phyloP scores from a whole-genome alignment of 2,797 vertebrate species.

The Betta splendens region DNA sequence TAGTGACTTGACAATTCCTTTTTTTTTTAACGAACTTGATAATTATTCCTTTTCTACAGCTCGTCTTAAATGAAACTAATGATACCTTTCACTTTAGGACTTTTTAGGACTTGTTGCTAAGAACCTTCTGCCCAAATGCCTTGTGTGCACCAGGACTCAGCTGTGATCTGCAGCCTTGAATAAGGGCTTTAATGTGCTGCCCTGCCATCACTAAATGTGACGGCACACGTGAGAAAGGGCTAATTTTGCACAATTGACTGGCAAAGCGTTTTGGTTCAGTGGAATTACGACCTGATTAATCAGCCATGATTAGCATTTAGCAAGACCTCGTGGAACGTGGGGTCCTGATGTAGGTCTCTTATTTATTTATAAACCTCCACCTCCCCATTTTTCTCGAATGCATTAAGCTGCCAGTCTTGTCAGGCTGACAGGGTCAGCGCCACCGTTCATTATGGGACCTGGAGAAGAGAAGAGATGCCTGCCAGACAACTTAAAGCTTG shows the following conservation, averaged over 20 bases:
- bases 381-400: slow-evolving; percentile 73
- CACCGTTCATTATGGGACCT: slow-evolving; percentile 86
- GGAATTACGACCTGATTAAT: slow-evolving; percentile 89
- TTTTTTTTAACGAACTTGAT: too few species aligned
- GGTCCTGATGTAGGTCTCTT: slow-evolving; percentile 68
- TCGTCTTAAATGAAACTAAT: too few species aligned
- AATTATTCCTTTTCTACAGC: too few species aligned
- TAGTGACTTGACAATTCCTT: too few species aligned
- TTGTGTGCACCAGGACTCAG: slow-evolving; percentile 27
- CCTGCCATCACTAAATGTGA: slow-evolving; percentile 78
- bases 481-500: slow-evolving; percentile 77
- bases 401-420: slow-evolving; percentile 86
- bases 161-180: slow-evolving; percentile 48
- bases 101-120: background rate
- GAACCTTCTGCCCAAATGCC: slow-evolving; percentile 16
- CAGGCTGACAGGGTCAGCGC: slow-evolving; percentile 86
- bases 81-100: too few species aligned
- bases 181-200: slow-evolving; percentile 38
- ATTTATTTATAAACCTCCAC: slow-evolving; percentile 68
- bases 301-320: slow-evolving; percentile 87
- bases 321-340: slow-evolving; percentile 74
- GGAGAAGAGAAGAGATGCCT: slow-evolving; percentile 36
- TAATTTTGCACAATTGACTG: slow-evolving; percentile 88
- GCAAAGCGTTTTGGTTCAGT: slow-evolving; percentile 87
- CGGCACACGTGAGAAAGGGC: slow-evolving; percentile 80